Conservation (phyloP, 2,888 invertebrate species). For the Masnerella sp. region DNA sequence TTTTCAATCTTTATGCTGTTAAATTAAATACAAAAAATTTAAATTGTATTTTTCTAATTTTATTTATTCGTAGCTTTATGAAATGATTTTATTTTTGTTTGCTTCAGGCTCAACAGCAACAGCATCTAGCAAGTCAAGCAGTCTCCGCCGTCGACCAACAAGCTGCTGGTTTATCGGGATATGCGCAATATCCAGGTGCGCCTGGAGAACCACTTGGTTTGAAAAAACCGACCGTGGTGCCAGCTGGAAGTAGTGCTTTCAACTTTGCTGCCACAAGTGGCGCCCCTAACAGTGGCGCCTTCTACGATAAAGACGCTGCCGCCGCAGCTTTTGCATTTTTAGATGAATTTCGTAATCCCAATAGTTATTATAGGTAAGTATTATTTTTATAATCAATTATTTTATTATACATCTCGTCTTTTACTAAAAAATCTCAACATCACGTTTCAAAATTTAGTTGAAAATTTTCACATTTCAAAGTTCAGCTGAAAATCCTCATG, state of each 20-base stretch:
- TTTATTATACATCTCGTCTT: not conserved
- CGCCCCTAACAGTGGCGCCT: conserved; percentile 69
- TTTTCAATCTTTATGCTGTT: too few species aligned
- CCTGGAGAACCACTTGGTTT: conserved; percentile 79
- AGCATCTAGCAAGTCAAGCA: conserved; percentile 53
- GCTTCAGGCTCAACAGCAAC: conserved; percentile 42
- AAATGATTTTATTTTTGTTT: not conserved
- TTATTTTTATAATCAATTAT: not conserved
- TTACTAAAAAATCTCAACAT: conserved; percentile 58
- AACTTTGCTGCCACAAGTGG: conserved; percentile 86
- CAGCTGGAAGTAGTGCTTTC: conserved; percentile 86
- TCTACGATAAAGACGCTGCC: conserved; percentile 74
- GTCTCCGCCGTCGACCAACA: conserved; percentile 62
- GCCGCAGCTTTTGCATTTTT: conserved; percentile 74
- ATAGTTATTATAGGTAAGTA: conserved; percentile 72
- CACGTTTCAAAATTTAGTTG: too few species aligned
- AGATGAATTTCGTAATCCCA: conserved; percentile 75
- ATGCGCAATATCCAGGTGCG: conserved; percentile 69
- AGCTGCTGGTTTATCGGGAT: conserved; percentile 66
- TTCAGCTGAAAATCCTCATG: too few species aligned
- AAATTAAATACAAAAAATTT: too few species aligned
- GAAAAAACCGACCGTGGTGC: conserved; percentile 85
- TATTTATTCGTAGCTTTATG: too few species aligned
- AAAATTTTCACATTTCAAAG: too few species aligned
- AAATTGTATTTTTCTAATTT: too few species aligned